These are phyloP conservation scores for Brachirus orientalis DNA, from an alignment of 2,113 vertebrate genomes.

Conservation along the genomic window DNA sequence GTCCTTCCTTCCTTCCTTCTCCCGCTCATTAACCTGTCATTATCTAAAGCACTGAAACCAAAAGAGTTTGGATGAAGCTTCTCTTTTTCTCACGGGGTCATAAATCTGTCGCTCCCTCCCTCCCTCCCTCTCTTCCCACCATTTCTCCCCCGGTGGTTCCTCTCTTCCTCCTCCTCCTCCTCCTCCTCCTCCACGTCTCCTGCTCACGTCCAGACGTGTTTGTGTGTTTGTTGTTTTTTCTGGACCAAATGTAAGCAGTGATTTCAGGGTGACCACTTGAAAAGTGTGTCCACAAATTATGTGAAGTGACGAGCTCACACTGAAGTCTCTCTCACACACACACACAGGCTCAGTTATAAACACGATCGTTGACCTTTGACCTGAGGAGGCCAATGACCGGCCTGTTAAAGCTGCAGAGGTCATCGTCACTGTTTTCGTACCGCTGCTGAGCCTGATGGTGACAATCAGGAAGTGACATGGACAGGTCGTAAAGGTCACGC, in stretches of 20 bases:
- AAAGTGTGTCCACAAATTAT: constrained; percentile 11
- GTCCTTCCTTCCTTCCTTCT: not conserved
- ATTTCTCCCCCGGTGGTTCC: constrained; percentile 24
- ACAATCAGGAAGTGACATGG: not conserved
- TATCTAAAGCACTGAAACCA: constrained; percentile 44
- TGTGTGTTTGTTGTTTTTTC: not conserved
- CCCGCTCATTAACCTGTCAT: constrained; percentile 58
- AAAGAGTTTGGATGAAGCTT: constrained; percentile 44
- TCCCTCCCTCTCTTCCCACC: constrained; percentile 65
- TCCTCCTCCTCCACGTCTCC: no score
- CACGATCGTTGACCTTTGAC: constrained; percentile 37
- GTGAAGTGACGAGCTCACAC: constrained; percentile 11
- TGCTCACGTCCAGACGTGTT: not conserved
- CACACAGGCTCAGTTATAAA: no score
- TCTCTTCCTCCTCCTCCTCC: not conserved
- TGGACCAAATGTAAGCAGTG: not conserved
- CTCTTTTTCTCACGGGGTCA: constrained; percentile 65
- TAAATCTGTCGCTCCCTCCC: constrained; percentile 60
- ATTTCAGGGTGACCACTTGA: not conserved
- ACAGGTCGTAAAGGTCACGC: constrained; percentile 39
- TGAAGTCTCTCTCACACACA: constrained; percentile 10
- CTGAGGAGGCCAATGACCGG: constrained; percentile 21
- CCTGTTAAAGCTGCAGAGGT: constrained; percentile 31
- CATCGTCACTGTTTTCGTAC: constrained; percentile 33
- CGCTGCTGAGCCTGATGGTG: constrained; percentile 12